Evolutionary conservation across 2,888 invertebrate species (phyloP), one percentile per base, ranked within the genome.

Genomic region (Diarsia rubi): DNA sequence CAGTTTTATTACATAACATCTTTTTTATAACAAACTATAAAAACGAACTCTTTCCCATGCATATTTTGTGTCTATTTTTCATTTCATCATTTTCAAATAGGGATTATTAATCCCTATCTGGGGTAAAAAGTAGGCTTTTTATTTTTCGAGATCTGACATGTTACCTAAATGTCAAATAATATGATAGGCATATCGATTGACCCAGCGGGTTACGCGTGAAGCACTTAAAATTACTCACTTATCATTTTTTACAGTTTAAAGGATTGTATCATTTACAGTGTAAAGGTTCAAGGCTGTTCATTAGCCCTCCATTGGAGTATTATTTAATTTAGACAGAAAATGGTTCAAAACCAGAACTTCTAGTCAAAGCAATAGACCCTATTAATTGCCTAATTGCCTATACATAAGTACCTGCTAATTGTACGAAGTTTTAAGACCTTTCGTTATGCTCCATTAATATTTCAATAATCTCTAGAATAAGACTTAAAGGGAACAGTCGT

Each of bases 341-440:
- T 75, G 47, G 1, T 12, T 27, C 62, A 9, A 8, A 63, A 54
- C 2, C 37, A 69, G 62, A 69, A 62, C 27, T 63, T 54, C 24
- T 16, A 47, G 21, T 52, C 54, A 47, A 70, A 69, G 75, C 62
- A 76, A 69, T 54, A 42, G 75, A 82, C 88, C 69, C 42, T 69
- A 16, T 75, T 75, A 76, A 76, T 76, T 69, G 31, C 42, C 54
- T 76, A 54, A 76, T 76, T 76, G 27, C 42, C 63, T 54, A 42
- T 70, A 42, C 54, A 27, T 54, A 57, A 76, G 62, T 47, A 63
- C 42, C 54, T 52, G 63, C 21, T 69, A 76, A 76, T 76, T 63
- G 47, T 31, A 27, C 54, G 21, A 76, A 75, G 54, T 69, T 63
- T 24, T 19, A 54, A 54, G 54, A 37, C 44, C 63, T 69, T 69